These are phyloP conservation scores for Drosophila helvetica DNA, from an alignment of 2,888 invertebrate species.

Conservation along the genomic window DNA sequence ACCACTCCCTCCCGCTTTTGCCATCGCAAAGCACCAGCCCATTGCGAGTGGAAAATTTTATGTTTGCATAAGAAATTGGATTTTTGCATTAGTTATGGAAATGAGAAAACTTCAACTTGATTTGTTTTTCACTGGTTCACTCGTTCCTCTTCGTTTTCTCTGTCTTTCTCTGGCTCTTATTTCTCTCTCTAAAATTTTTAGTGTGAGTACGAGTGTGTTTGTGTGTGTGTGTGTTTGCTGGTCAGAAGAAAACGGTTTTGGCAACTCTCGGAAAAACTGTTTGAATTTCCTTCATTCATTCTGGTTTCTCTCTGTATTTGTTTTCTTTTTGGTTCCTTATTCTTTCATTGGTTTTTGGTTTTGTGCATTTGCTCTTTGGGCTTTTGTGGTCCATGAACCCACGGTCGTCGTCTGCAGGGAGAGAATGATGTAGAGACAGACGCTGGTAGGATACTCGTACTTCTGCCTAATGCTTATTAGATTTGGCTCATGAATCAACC, in stretches of 20 bases:
- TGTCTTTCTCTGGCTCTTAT: slow-evolving; percentile 3
- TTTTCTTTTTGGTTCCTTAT: slow-evolving; percentile 40
- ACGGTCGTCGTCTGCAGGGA: slow-evolving; percentile 34
- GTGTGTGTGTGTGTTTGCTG: slow-evolving; percentile 35
- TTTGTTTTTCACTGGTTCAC: slow-evolving; percentile 68
- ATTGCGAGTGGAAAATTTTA: slow-evolving; percentile 80
- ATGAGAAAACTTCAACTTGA: slow-evolving; percentile 81
- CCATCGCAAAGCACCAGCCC: slow-evolving; percentile 24
- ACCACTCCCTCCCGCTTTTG: slow-evolving; percentile 6
- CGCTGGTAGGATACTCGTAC: slow-evolving; percentile 30
- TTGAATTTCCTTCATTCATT: slow-evolving; percentile 51
- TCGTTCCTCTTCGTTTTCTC: not conserved
- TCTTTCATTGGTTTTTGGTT: slow-evolving; percentile 63
- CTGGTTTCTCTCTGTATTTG: slow-evolving; percentile 31
- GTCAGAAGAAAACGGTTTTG: slow-evolving; percentile 62
- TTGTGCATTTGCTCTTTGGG: slow-evolving; percentile 43
- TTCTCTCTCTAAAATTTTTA: slow-evolving; percentile 16
- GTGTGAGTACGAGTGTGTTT: not conserved
- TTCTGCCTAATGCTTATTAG: slow-evolving; percentile 74
- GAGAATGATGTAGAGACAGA: slow-evolving; percentile 27
- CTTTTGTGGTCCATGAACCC: slow-evolving; percentile 45
- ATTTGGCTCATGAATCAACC: slow-evolving; percentile 75
- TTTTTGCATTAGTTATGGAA: slow-evolving; percentile 83
- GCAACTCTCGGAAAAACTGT: slow-evolving; percentile 67
- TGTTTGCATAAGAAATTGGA: slow-evolving; percentile 83